Conservation (phyloP, 2,888 invertebrate genomes). For the Portevinia maculata region DNA sequence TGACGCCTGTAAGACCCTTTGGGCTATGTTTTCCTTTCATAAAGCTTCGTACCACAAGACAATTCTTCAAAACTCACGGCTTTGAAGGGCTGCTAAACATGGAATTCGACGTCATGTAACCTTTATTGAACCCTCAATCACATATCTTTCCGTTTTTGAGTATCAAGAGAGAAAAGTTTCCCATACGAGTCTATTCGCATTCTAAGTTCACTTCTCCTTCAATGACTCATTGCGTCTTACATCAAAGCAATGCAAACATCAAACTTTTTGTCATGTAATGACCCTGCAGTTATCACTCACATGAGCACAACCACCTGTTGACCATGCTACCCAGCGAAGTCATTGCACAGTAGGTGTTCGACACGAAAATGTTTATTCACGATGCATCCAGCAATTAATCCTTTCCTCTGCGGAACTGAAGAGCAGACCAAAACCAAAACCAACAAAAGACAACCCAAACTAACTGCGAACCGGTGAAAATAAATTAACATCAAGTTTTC, state of each 20-base stretch:
- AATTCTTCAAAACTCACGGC: too few species aligned
- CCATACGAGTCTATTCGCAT: background rate
- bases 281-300: constrained; percentile 24
- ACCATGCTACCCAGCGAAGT: constrained; percentile 10
- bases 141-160: too few species aligned
- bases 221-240: background rate
- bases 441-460: constrained; percentile 21
- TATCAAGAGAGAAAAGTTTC: background rate
- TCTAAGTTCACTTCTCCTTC: background rate
- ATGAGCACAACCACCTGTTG: constrained; percentile 33
- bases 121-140: too few species aligned
- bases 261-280: constrained; percentile 4
- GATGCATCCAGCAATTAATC: constrained; percentile 62
- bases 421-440: background rate
- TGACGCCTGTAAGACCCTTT: too few species aligned
- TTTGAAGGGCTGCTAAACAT: too few species aligned
- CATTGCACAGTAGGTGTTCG: constrained; percentile 58
- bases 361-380: constrained; percentile 58
- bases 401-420: constrained; percentile 26
- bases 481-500: constrained; percentile 67
- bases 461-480: constrained; percentile 64
- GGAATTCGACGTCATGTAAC: too few species aligned
- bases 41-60: too few species aligned
- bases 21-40: too few species aligned
- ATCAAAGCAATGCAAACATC: constrained; percentile 7